Evolutionary conservation across 2,113 vertebrate species (phyloP).

Genomic region (Psettodes erumei): DNA sequence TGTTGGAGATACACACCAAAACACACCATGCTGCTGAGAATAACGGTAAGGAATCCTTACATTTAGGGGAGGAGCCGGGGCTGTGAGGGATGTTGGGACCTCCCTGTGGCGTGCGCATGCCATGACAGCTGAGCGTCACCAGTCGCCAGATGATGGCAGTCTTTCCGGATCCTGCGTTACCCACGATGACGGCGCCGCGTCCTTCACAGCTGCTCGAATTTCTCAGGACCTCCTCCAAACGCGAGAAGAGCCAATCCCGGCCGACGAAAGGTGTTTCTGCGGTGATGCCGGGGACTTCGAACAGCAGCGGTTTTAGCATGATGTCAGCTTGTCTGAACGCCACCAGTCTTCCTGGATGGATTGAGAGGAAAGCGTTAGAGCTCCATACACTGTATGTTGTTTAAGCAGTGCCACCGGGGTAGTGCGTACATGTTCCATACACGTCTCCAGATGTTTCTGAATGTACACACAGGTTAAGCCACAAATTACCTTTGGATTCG

Average conservation of each 20-base stretch:
- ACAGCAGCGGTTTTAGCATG: conserved; percentile 95
- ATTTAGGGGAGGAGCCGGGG: conserved; percentile 86
- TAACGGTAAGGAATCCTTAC: conserved; percentile 76
- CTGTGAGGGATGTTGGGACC: conserved; percentile 86
- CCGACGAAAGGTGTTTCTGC: conserved; percentile 92
- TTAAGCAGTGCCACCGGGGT: neutral
- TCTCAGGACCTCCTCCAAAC: conserved; percentile 88
- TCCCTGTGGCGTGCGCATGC: conserved; percentile 90
- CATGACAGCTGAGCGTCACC: conserved; percentile 96
- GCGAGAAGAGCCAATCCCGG: conserved; percentile 94
- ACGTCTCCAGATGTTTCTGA: conserved; percentile 29
- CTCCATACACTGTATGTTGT: neutral
- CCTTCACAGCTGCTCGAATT: conserved; percentile 83
- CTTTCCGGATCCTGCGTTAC: conserved; percentile 96
- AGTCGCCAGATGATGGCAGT: conserved; percentile 93
- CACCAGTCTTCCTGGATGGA: conserved; percentile 86
- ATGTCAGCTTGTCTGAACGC: conserved; percentile 96
- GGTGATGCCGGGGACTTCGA: conserved; percentile 96
- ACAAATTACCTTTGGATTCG: conserved; percentile 88
- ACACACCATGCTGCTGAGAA: neutral
- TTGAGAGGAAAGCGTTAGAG: neutral
- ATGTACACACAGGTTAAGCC: conserved; percentile 22
- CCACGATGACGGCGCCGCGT: conserved; percentile 89
- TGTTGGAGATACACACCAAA: conserved; percentile 6
- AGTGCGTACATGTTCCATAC: neutral